Evolutionary conservation across 1,140 invertebrate genomes (phyloP), one percentile per base, ranked within the genome.

Genomic region (Tetragonula clypearis): DNA sequence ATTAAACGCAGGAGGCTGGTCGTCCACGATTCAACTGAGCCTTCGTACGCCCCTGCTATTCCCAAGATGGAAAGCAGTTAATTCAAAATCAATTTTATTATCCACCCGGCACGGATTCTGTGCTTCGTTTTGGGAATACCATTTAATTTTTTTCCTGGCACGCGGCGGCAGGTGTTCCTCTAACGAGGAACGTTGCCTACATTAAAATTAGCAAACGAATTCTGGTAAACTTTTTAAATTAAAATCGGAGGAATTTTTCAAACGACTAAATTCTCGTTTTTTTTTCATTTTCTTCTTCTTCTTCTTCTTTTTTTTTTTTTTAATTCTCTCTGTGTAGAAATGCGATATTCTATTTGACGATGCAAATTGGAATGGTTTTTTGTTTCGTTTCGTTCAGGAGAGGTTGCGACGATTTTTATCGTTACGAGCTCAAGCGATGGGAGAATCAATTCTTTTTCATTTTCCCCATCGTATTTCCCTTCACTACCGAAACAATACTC

Each of bases 1-100:
- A 89, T 89, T 89, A 89, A 89, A 88, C 79, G 65, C 76, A 56
- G 68, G n/a, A 26, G 79, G 71, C 21, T 9, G 19, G 65, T 62
- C n/a, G 26, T 49, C 3, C 71, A 49, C n/a, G 65, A 74, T 82
- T 69, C 69, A 53, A 76, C 49, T 35, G 56, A 55, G 41, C 21
- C 17, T 21, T 65, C 19, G 58, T 35, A 23, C 23, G n/a, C 53
- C 41, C 12, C 49, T 14, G 19, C 53, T 35, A 82, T 76, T 56
- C 68, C 82, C 76, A n/a, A 35, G 76, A 72, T 55, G 66, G 58
- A 69, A 65, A 14, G 19, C 17, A 73, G 76, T 84, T 72, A 84
- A 84, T 69, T 65, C 21, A 68, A 73, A 72, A 72, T 30, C 77
- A 49, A 79, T 84, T 56, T 84, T 84, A 79, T 49, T 84, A 65